A percentile compares a stretch with the other conserved stretches of the same genome.
Evolutionary conservation across 2,888 invertebrate genomes (phyloP).

Genomic region (Creontiades dilutus): DNA sequence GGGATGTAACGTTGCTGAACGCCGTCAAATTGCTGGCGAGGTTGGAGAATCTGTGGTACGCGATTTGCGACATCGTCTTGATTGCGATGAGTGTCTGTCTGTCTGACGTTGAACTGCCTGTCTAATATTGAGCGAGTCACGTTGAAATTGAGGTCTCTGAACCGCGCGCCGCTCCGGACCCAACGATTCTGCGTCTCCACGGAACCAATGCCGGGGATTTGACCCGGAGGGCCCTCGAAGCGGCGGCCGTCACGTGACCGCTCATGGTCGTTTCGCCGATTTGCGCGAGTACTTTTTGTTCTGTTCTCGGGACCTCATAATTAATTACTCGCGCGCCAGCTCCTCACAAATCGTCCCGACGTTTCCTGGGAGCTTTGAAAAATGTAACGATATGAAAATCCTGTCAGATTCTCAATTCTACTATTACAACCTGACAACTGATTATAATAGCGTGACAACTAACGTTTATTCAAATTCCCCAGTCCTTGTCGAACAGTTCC

Average conservation of each 20-base stretch:
- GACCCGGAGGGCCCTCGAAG: not conserved
- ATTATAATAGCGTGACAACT: not conserved
- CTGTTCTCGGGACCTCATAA: not conserved
- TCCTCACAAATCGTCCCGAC: not conserved
- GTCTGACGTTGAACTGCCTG: too few relatives aligned
- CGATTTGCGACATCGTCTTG: not conserved
- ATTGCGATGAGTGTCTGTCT: too few relatives aligned
- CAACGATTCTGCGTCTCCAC: slow-evolving; percentile 20
- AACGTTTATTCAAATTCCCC: not conserved
- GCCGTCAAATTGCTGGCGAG: not conserved
- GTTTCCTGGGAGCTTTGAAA: not conserved
- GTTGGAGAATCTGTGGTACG: slow-evolving; percentile 37
- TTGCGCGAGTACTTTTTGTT: not conserved
- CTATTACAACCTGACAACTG: not conserved
- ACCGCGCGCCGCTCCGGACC: slow-evolving; percentile 6
- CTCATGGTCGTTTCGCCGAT: not conserved
- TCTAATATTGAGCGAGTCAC: too few relatives aligned
- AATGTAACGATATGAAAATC: not conserved
- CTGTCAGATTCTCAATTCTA: not conserved
- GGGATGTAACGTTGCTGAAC: slow-evolving; percentile 40
- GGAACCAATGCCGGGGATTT: not conserved
- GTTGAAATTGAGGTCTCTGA: not conserved
- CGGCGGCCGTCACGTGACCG: not conserved
- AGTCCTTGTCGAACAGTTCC: too few relatives aligned
- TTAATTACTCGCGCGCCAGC: not conserved